phyloP scores from a whole-genome alignment of 1,140 invertebrate genomes.

The Augochlora pura region DNA sequence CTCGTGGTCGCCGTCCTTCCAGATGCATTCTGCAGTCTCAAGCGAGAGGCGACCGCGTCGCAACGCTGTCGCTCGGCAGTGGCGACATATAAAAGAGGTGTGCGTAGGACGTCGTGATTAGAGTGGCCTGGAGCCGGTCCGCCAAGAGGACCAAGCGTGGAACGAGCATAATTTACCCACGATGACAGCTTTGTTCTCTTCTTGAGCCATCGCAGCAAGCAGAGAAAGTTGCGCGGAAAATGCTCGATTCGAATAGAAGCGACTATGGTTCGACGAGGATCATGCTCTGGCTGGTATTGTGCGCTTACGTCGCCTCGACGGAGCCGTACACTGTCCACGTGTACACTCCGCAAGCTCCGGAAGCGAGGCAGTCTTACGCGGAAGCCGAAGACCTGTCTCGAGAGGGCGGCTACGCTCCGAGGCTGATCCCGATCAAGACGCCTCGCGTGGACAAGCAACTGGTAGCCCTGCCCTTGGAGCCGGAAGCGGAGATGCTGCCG shows the following conservation, averaged over 20 bases:
- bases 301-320: background rate
- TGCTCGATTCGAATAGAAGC: conserved; percentile 10
- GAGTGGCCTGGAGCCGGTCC: conserved; percentile 59
- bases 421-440: conserved; percentile 27
- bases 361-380: background rate
- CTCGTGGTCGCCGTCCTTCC: conserved; percentile 46
- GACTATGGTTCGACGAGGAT: background rate
- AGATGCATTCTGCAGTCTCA: conserved; percentile 47
- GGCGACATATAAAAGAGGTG: conserved; percentile 71
- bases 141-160: too few species aligned
- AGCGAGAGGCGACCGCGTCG: conserved; percentile 53
- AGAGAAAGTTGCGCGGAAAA: background rate
- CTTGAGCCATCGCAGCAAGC: background rate
- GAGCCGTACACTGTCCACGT: background rate
- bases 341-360: background rate
- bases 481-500: conserved; percentile 75
- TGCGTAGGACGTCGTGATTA: conserved; percentile 51
- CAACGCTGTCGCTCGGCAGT: conserved; percentile 38
- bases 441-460: background rate
- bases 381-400: background rate
- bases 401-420: background rate
- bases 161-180: background rate
- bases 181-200: background rate
- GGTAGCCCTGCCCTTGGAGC: conserved; percentile 54
- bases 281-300: conserved; percentile 12